These are phyloP conservation scores for Pseudachorutes palmiensis DNA, from an alignment of 1,140 invertebrate genomes.

Conservation along the genomic window DNA sequence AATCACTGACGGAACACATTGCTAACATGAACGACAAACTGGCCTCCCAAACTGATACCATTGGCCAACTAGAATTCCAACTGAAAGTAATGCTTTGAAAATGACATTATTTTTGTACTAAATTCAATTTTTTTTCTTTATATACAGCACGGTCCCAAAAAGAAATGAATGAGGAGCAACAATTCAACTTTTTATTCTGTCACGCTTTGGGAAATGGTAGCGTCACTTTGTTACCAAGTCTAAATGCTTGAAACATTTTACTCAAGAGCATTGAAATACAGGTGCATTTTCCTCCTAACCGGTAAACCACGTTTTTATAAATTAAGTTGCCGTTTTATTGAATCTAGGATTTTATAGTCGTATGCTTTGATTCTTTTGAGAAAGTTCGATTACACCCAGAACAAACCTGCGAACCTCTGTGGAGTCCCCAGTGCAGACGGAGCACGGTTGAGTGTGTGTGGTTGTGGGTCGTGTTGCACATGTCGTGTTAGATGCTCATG, in stretches of 20 bases:
- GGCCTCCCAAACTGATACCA: slow-evolving; percentile 65
- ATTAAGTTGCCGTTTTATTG: too few species aligned
- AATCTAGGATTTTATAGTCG: too few species aligned
- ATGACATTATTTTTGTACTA: not conserved
- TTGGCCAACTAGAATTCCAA: slow-evolving; percentile 52
- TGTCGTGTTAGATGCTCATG: slow-evolving; percentile 6
- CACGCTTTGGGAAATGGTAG: not conserved
- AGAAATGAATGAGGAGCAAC: not conserved
- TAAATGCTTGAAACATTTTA: too few species aligned
- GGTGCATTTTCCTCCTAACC: too few species aligned
- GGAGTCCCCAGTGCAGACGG: not conserved
- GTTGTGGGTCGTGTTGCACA: not conserved
- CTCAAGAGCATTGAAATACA: too few species aligned
- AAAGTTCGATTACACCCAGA: not conserved
- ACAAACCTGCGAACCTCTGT: not conserved
- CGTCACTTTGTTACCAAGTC: not conserved
- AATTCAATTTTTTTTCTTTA: not conserved
- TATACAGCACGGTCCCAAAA: not conserved
- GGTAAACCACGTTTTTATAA: too few species aligned
- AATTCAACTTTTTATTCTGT: not conserved
- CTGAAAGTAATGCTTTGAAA: not conserved
- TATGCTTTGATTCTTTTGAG: too few species aligned
- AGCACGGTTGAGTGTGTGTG: too few species aligned
- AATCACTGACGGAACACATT: slow-evolving; percentile 81
- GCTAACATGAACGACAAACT: slow-evolving; percentile 84